phyloP scores from a whole-genome alignment of 2,888 invertebrate species.

The Scelioninae gen. 2 region DNA sequence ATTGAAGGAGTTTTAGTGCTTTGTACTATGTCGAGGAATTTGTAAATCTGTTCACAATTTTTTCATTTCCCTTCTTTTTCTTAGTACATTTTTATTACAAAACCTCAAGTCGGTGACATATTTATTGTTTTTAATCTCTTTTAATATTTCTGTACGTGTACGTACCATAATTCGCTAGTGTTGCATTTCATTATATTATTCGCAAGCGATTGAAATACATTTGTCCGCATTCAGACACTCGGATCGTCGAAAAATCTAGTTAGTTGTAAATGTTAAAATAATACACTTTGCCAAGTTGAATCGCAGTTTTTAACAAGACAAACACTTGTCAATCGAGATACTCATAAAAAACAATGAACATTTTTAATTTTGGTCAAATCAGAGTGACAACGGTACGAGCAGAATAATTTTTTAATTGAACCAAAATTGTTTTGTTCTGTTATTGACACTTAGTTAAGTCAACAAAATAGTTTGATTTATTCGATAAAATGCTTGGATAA shows the following conservation, averaged over 20 bases:
- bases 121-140: conserved; percentile 32
- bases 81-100: conserved; percentile 58
- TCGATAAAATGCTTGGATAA: too few relatives aligned
- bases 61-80: conserved; percentile 45
- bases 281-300: conserved; percentile 13
- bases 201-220: conserved; percentile 11
- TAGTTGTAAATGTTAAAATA: conserved; percentile 22
- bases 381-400: too few relatives aligned
- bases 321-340: too few relatives aligned
- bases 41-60: conserved; percentile 69
- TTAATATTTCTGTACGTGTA: conserved; percentile 27
- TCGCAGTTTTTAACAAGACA: too few relatives aligned
- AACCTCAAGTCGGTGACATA: conserved; percentile 54
- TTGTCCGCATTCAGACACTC: conserved; percentile 17
- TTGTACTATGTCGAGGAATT: conserved; percentile 76
- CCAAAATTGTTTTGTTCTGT: too few relatives aligned
- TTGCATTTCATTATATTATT: conserved; percentile 13
- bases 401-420: too few relatives aligned
- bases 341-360: too few relatives aligned
- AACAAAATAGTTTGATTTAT: too few relatives aligned
- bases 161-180: conserved; percentile 25
- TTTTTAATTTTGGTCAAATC: too few relatives aligned
- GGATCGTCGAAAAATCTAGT: conserved; percentile 16
- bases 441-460: too few relatives aligned
- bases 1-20: conserved; percentile 74